phyloP scores from a whole-genome alignment of 2,113 vertebrate genomes.

The Baryphthengus martii region DNA sequence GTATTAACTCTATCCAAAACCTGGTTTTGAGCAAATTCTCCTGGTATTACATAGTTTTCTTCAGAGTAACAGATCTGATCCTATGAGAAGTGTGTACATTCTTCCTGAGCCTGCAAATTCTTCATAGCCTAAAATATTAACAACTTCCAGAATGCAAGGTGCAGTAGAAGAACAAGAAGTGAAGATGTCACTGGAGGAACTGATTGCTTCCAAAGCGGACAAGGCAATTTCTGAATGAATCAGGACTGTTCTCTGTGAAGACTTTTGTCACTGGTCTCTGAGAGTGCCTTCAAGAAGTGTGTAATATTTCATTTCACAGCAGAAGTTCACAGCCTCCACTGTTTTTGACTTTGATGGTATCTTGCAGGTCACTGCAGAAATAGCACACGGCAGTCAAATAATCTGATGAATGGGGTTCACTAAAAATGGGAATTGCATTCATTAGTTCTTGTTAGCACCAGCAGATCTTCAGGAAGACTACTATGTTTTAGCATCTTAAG shows the following conservation, averaged over 20 bases:
- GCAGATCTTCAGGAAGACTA: neutral
- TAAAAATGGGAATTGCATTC: constrained; percentile 14
- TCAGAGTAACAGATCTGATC: neutral
- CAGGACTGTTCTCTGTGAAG: neutral
- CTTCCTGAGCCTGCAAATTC: neutral
- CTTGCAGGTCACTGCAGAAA: constrained; percentile 4
- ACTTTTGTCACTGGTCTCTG: neutral
- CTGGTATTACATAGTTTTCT: neutral
- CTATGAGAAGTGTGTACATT: neutral
- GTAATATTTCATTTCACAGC: neutral
- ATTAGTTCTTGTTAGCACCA: constrained; percentile 4
- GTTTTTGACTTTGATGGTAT: neutral
- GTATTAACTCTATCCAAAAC: neutral
- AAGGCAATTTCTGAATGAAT: neutral
- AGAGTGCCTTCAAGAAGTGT: neutral
- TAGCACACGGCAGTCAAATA: neutral
- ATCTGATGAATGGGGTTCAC: neutral
- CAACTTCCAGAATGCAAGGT: neutral
- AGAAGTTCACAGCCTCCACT: neutral
- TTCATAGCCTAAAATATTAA: neutral
- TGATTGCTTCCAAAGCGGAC: neutral
- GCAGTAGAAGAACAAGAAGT: neutral
- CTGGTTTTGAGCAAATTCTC: neutral
- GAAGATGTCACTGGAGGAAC: neutral
- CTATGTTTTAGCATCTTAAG: neutral